A percentile compares a stretch with the other conserved stretches of the same genome.
Conservation (phyloP, 1,140 invertebrate genomes). For the Hermatobates lingyangjiaoensis region DNA sequence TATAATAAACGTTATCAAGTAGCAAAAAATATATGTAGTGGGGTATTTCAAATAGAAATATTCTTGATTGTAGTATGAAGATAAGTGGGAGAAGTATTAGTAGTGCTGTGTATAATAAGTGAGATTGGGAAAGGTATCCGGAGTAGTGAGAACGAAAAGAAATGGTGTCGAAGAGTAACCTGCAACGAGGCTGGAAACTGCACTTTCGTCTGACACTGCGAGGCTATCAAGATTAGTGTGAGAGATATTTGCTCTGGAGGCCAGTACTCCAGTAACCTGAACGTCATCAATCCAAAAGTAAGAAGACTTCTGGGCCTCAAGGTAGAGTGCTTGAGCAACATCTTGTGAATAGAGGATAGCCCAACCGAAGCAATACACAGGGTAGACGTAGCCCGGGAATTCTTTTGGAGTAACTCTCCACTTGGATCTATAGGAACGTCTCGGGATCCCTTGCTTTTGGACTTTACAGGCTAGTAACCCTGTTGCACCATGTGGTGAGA, state of each 20-base stretch:
- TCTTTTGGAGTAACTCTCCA: constrained; percentile 54
- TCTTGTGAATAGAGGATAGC: constrained; percentile 51
- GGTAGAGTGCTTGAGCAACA: constrained; percentile 41
- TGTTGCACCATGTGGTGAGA: constrained; percentile 33
- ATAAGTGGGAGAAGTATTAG: too few relatives aligned
- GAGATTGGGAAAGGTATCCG: background rate
- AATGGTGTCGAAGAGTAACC: background rate
- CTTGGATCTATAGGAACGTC: constrained; percentile 41
- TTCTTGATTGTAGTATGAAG: too few relatives aligned
- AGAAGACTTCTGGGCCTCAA: constrained; percentile 33
- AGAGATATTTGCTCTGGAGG: background rate
- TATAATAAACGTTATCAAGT: too few relatives aligned
- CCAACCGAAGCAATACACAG: constrained; percentile 55
- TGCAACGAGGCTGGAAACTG: background rate
- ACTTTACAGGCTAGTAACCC: constrained; percentile 38
- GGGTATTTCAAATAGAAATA: too few relatives aligned
- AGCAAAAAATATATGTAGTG: too few relatives aligned
- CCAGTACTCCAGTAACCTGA: constrained; percentile 41
- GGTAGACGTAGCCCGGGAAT: constrained; percentile 42
- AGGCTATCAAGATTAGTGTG: background rate
- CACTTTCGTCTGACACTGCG: background rate
- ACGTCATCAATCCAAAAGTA: constrained; percentile 82
- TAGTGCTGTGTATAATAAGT: too few relatives aligned
- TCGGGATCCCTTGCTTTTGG: constrained; percentile 22
- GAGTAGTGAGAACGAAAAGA: background rate